Conservation (phyloP, 2,888 invertebrate genomes). For the Phrixothrix hirtus region DNA sequence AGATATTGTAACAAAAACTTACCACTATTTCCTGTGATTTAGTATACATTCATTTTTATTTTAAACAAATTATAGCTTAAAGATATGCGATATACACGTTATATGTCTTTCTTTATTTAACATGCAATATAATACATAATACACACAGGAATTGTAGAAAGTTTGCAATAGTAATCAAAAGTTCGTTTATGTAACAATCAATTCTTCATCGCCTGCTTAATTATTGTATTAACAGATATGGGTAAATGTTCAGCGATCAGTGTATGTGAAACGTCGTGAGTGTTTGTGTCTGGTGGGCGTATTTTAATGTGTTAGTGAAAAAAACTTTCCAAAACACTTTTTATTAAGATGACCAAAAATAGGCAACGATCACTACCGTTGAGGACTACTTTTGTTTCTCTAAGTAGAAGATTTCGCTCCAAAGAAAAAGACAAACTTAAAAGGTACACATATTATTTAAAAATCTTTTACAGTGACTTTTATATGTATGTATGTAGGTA, state of each 20-base stretch:
- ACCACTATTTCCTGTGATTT: not conserved
- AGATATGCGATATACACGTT: too few relatives aligned
- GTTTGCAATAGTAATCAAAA: too few relatives aligned
- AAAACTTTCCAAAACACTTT: conserved; percentile 3
- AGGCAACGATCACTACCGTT: conserved; percentile 60
- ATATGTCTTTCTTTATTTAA: not conserved
- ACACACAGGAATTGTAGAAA: too few relatives aligned
- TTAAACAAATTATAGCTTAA: not conserved
- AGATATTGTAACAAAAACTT: not conserved
- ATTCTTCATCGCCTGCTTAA: conserved; percentile 9
- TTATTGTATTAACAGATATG: conserved; percentile 8
- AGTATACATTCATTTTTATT: not conserved
- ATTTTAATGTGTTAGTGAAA: conserved; percentile 19
- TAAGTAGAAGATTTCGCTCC: conserved; percentile 57
- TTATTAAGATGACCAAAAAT: conserved; percentile 53
- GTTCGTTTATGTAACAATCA: conserved; percentile 11
- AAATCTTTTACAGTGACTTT: too few relatives aligned
- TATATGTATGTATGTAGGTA: too few relatives aligned
- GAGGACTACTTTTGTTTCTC: conserved; percentile 58
- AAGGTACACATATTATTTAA: too few relatives aligned
- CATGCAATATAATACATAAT: too few relatives aligned
- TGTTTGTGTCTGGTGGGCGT: conserved; percentile 14
- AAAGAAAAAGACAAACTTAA: conserved; percentile 58
- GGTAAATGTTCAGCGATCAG: conserved; percentile 10
- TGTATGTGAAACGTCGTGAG: conserved; percentile 16